These are phyloP conservation scores for Cyprinodon diabolis DNA, from an alignment of 2,797 vertebrate species.

Conservation along the genomic window DNA sequence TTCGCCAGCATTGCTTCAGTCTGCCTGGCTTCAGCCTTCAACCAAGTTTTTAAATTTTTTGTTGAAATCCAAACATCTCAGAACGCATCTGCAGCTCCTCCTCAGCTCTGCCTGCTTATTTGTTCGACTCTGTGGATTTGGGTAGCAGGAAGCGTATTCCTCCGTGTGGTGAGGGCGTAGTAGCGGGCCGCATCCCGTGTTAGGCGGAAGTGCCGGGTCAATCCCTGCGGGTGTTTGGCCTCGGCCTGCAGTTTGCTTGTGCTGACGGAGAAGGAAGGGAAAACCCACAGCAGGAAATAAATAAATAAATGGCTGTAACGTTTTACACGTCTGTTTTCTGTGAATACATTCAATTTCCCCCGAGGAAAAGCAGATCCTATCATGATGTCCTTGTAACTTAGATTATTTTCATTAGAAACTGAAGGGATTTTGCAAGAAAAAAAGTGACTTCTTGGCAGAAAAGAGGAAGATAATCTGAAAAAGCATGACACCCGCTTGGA, in stretches of 20 bases:
- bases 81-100: slow-evolving; percentile 47
- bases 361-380: neutral
- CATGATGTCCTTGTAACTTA: neutral
- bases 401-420: neutral
- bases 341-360: slow-evolving; percentile 4
- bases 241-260: slow-evolving; percentile 46
- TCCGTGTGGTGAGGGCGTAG: slow-evolving; percentile 54
- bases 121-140: slow-evolving; percentile 37
- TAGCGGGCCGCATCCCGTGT: slow-evolving; percentile 42
- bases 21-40: slow-evolving; percentile 28
- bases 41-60: neutral
- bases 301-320: slow-evolving; percentile 50
- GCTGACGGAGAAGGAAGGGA: slow-evolving; percentile 39
- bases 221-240: slow-evolving; percentile 61
- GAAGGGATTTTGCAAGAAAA: neutral
- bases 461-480: neutral
- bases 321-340: slow-evolving; percentile 29
- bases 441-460: neutral
- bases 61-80: slow-evolving; percentile 23
- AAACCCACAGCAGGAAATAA: slow-evolving; percentile 41
- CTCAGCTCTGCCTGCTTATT: slow-evolving; percentile 44
- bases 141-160: slow-evolving; percentile 48
- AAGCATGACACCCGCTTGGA: neutral
- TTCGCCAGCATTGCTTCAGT: slow-evolving; percentile 50
- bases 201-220: slow-evolving; percentile 30